Percentiles rank a stretch among this genome's conserved stretches.
Evolutionary conservation across 2,113 vertebrate species (phyloP).

Genomic region (pig (Sus scrofa)): T2T-Sscrofa CM000826.6:102099501-102100000

Average conservation of each 20-base stretch:
- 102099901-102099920: slow-evolving; percentile 7
- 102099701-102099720: neutral
- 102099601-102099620: neutral
- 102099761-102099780: slow-evolving; percentile 68
- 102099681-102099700: neutral
- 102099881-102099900: neutral
- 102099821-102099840: neutral
- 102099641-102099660: neutral
- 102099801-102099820: neutral
- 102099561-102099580: neutral
- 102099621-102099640: neutral
- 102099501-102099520: neutral
- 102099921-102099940: neutral
- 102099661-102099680: neutral
- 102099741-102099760: slow-evolving; percentile 60
- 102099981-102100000: slow-evolving; percentile 40
- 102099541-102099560: neutral
- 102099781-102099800: neutral
- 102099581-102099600: neutral
- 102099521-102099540: neutral
- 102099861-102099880: neutral
- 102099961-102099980: neutral
- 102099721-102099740: neutral
- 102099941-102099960: neutral
- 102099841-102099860: neutral